phyloP scores from a whole-genome alignment of 1,140 invertebrate species.

The Diorhabda sublineata region DNA sequence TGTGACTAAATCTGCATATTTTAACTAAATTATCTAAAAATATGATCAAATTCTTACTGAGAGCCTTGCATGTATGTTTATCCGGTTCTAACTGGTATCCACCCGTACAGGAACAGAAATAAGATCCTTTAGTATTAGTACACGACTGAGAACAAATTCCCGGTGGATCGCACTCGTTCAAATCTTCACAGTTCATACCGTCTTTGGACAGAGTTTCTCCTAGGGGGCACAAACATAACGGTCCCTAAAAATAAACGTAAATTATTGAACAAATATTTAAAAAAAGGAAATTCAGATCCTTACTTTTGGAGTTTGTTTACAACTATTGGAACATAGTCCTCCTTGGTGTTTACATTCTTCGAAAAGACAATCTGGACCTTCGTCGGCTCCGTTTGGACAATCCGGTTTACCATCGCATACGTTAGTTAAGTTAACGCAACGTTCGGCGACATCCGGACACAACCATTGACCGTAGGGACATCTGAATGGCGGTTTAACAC shows the following conservation, averaged over 20 bases:
- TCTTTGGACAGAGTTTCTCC: slow-evolving; percentile 71
- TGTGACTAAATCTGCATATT: not conserved
- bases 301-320: slow-evolving; percentile 84
- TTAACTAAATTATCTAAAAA: not conserved
- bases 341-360: slow-evolving; percentile 66
- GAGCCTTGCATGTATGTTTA: slow-evolving; percentile 87
- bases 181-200: slow-evolving; percentile 70
- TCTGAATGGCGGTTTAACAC: slow-evolving; percentile 67
- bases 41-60: slow-evolving; percentile 54
- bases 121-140: slow-evolving; percentile 82
- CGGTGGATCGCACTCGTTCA: slow-evolving; percentile 85
- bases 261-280: not conserved
- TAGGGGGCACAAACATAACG: slow-evolving; percentile 80
- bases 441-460: slow-evolving; percentile 73
- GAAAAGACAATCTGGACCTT: slow-evolving; percentile 81
- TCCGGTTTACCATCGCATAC: slow-evolving; percentile 83
- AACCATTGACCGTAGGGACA: slow-evolving; percentile 77
- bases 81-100: slow-evolving; percentile 78
- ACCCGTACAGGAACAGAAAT: slow-evolving; percentile 75
- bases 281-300: slow-evolving; percentile 1
- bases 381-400: slow-evolving; percentile 88
- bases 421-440: slow-evolving; percentile 71
- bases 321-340: slow-evolving; percentile 79
- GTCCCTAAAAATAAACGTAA: slow-evolving; percentile 52
- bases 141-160: slow-evolving; percentile 88